These are phyloP conservation scores for Globicephala melas DNA, from an alignment of 2,113 vertebrate species.

Conservation along the genomic window DNA sequence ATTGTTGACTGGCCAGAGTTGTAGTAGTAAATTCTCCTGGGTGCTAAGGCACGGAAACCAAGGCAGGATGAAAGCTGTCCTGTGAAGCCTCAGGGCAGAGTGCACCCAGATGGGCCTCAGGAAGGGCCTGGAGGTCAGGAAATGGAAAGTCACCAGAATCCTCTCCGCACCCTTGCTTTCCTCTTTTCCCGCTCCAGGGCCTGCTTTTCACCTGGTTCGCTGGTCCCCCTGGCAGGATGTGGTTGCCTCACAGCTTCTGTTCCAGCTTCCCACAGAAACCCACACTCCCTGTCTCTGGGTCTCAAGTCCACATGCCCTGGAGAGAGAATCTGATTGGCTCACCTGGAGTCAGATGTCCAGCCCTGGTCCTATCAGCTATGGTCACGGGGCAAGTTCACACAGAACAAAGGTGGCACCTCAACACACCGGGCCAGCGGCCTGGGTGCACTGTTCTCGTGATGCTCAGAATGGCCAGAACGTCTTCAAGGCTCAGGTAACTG, in stretches of 20 bases:
- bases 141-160: not conserved
- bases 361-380: not conserved
- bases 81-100: not conserved
- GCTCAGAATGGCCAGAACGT: not conserved
- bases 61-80: not conserved
- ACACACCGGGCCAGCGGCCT: rapidly evolving
- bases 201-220: not conserved
- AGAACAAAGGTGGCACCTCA: not conserved
- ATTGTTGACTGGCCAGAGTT: not conserved
- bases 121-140: not conserved
- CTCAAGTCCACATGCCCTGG: not conserved
- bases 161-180: not conserved
- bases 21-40: not conserved
- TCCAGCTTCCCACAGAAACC: not conserved
- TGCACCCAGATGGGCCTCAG: not conserved
- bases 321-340: not conserved
- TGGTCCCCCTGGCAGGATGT: rapidly evolving
- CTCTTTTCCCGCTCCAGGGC: not conserved
- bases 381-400: too few species aligned
- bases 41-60: not conserved
- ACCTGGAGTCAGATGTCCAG: not conserved
- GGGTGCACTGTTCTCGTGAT: not conserved
- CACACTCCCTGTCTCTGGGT: not conserved
- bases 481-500: not conserved
- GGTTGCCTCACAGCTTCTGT: not conserved